Conservation (phyloP, 1,140 invertebrate genomes). For the Euura saliciscinereae region DNA sequence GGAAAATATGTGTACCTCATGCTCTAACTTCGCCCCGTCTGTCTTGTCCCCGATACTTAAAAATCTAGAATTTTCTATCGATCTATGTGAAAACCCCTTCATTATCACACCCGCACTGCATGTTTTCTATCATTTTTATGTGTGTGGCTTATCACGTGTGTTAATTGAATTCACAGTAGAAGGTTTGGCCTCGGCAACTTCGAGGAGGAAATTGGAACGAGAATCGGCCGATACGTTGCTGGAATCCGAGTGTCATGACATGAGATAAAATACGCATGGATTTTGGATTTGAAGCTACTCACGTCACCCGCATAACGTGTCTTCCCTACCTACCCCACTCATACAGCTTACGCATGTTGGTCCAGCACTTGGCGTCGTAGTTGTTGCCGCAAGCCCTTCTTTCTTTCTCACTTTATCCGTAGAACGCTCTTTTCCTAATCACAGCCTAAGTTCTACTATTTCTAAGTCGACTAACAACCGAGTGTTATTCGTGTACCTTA, state of each 20-base stretch:
- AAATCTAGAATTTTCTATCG: too few relatives aligned
- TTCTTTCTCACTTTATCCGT: too few relatives aligned
- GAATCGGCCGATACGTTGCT: conserved; percentile 21
- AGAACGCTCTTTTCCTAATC: too few relatives aligned
- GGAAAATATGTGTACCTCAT: background rate
- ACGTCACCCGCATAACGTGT: background rate
- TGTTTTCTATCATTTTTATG: background rate
- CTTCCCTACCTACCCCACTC: background rate
- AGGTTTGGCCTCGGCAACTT: background rate
- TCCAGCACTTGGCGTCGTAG: too few relatives aligned
- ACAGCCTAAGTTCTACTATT: too few relatives aligned
- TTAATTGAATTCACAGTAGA: background rate
- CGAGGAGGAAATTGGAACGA: background rate
- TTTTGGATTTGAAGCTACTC: background rate
- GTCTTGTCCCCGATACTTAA: too few relatives aligned
- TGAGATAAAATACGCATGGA: background rate
- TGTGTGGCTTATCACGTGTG: too few relatives aligned
- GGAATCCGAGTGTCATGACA: conserved; percentile 8
- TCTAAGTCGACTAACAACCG: too few relatives aligned
- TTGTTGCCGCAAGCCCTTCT: too few relatives aligned
- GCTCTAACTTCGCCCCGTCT: background rate
- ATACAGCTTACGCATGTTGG: background rate
- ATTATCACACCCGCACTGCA: background rate
- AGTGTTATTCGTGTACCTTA: too few relatives aligned
- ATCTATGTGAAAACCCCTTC: background rate